phyloP scores from a whole-genome alignment of 2,888 invertebrate species.

The Callyntrura guangdongensis region DNA sequence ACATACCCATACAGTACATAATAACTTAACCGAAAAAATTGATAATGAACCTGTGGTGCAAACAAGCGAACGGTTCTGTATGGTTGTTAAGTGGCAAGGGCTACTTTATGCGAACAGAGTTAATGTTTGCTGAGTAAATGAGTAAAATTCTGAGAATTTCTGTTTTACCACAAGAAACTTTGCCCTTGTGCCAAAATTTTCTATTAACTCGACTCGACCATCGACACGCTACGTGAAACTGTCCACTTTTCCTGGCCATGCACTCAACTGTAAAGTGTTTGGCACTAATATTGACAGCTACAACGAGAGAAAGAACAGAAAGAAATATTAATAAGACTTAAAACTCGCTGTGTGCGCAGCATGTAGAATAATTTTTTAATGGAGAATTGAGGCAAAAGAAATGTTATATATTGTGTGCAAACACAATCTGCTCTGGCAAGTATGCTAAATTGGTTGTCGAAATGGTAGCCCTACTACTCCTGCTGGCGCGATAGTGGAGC shows the following conservation, averaged over 20 bases:
- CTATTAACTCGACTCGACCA: neutral
- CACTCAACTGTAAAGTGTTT: neutral
- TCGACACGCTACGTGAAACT: too few relatives aligned
- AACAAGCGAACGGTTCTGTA: neutral
- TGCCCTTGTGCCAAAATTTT: neutral
- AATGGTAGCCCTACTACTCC: neutral
- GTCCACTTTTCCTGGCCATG: too few relatives aligned
- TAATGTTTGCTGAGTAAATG: neutral
- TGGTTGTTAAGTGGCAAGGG: neutral
- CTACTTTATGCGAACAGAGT: neutral
- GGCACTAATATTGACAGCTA: neutral
- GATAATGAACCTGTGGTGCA: neutral
- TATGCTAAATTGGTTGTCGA: conserved; percentile 3
- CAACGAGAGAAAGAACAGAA: neutral
- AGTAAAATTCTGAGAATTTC: neutral
- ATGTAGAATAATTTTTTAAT: neutral
- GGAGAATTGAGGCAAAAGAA: neutral
- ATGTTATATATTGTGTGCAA: neutral
- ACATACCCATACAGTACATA: too few relatives aligned
- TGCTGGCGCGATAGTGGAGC: conserved; percentile 37
- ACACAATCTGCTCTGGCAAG: neutral
- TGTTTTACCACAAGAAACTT: neutral
- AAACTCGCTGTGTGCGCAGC: neutral
- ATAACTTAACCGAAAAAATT: conserved; percentile 40
- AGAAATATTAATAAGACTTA: neutral